Conservation (phyloP, 2,888 invertebrate genomes). For the Mongoloraphidia duomilia region DNA sequence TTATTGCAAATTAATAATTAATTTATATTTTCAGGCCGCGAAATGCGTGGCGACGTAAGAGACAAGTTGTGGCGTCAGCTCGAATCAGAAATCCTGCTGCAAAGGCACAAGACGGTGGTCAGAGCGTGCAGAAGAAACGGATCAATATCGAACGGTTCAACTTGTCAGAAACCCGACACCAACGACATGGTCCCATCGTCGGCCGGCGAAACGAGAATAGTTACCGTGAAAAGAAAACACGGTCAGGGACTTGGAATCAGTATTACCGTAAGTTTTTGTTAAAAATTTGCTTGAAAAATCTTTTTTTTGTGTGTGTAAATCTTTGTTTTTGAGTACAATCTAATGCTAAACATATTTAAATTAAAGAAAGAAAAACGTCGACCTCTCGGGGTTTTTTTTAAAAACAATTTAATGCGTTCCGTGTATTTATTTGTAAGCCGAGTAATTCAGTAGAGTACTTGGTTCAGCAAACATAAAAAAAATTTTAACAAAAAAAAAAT, state of each 20-base stretch:
- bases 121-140: constrained; percentile 43
- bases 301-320: neutral
- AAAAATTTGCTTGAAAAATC: neutral
- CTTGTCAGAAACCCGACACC: constrained; percentile 24
- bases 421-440: too few relatives aligned
- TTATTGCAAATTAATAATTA: neutral
- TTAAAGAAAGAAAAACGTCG: too few relatives aligned
- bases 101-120: constrained; percentile 69
- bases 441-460: too few relatives aligned
- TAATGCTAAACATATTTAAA: neutral
- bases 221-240: constrained; percentile 54
- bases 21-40: constrained; percentile 32
- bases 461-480: too few relatives aligned
- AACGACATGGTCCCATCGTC: constrained; percentile 24
- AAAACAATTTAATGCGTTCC: too few relatives aligned
- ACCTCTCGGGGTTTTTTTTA: too few relatives aligned
- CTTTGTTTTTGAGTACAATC: neutral
- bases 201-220: constrained; percentile 39
- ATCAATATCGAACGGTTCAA: constrained; percentile 7
- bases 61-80: constrained; percentile 70
- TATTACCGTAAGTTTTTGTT: constrained; percentile 46
- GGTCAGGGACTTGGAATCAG: constrained; percentile 74
- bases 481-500: too few relatives aligned
- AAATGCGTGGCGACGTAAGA: constrained; percentile 64
- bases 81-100: constrained; percentile 74